Evolutionary conservation across 2,113 vertebrate genomes (phyloP).

Genomic region (Grallaria varia): DNA sequence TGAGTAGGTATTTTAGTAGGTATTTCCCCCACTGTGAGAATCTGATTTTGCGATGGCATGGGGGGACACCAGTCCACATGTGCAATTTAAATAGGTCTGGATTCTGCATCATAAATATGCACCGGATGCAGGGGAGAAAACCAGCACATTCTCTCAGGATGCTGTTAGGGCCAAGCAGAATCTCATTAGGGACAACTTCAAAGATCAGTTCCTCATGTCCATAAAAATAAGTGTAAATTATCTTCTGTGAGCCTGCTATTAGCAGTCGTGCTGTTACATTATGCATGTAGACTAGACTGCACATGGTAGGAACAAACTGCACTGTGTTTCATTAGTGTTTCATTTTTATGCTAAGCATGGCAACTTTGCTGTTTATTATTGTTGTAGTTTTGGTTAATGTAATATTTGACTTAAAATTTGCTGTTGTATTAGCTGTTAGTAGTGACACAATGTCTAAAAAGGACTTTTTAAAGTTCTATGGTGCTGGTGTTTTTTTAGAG

Average conservation of each 20-base stretch:
- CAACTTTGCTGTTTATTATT: slow-evolving; percentile 67
- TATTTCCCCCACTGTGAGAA: slow-evolving; percentile 10
- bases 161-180: slow-evolving; percentile 79
- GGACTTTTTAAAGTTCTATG: slow-evolving; percentile 8
- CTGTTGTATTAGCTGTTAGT: slow-evolving; percentile 39
- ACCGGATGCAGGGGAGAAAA: slow-evolving; percentile 72
- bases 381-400: slow-evolving; percentile 49
- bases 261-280: slow-evolving; percentile 78
- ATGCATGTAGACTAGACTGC: slow-evolving; percentile 76
- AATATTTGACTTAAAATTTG: slow-evolving; percentile 55
- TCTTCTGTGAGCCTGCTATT: slow-evolving; percentile 80
- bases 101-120: slow-evolving; percentile 72
- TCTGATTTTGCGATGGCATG: not conserved
- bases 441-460: slow-evolving; percentile 27
- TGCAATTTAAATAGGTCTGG: slow-evolving; percentile 66
- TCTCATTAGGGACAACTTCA: slow-evolving; percentile 84
- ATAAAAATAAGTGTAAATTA: slow-evolving; percentile 85
- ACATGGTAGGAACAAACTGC: slow-evolving; percentile 39
- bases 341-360: slow-evolving; percentile 62
- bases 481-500: not conserved
- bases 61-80: slow-evolving; percentile 38
- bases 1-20: not conserved
- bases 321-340: slow-evolving; percentile 34
- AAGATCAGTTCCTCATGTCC: slow-evolving; percentile 81
- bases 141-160: slow-evolving; percentile 76